Evolutionary conservation across 2,888 invertebrate genomes (phyloP).

Genomic region (Nomada lathburiana): DNA sequence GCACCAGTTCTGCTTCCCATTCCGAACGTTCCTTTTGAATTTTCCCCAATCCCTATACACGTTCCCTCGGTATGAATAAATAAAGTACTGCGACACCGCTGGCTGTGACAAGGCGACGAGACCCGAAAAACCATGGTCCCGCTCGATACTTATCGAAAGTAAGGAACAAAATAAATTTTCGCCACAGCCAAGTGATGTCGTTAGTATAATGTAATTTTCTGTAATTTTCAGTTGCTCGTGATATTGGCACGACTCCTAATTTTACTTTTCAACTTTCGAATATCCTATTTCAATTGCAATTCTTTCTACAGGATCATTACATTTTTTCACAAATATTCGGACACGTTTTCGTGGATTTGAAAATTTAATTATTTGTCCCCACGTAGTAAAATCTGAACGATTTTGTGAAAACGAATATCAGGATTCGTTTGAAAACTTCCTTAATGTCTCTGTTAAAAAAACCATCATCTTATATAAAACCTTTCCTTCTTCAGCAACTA

Average conservation of each 20-base stretch:
- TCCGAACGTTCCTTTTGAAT: slow-evolving; percentile 76
- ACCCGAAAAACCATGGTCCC: slow-evolving; percentile 22
- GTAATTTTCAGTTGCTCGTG: not conserved
- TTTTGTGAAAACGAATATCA: too few relatives aligned
- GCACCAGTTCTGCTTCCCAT: slow-evolving; percentile 72
- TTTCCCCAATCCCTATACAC: slow-evolving; percentile 72
- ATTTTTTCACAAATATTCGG: too few relatives aligned
- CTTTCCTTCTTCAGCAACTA: too few relatives aligned
- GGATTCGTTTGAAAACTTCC: too few relatives aligned
- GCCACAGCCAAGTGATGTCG: not conserved
- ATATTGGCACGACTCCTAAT: not conserved
- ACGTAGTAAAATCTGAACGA: too few relatives aligned
- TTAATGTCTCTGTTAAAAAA: too few relatives aligned
- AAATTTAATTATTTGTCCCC: too few relatives aligned
- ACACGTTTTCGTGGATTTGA: too few relatives aligned
- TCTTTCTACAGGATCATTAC: not conserved
- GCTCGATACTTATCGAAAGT: not conserved
- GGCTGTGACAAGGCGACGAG: slow-evolving; percentile 33
- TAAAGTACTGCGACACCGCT: slow-evolving; percentile 71
- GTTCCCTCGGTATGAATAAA: slow-evolving; percentile 80
- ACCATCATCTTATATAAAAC: too few relatives aligned
- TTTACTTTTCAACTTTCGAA: not conserved
- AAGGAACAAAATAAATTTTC: not conserved
- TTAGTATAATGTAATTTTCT: not conserved
- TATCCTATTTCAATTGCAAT: not conserved